Evolutionary conservation across 2,888 invertebrate genomes (phyloP), one percentile per base, ranked within the genome.

Genomic region (Agapostemon virescens): DNA sequence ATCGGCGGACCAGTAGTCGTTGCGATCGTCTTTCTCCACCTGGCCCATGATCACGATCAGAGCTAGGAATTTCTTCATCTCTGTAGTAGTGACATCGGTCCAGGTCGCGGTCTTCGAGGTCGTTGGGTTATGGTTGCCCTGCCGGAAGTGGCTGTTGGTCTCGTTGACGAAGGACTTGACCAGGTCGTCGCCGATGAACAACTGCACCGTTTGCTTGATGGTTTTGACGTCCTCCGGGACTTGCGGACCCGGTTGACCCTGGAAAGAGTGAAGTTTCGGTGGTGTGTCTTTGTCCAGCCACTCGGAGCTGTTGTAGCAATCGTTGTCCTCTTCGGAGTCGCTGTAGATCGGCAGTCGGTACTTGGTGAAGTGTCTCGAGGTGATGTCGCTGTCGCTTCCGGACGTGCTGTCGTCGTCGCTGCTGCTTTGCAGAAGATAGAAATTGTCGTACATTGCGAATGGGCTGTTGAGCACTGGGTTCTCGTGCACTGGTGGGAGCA

Each of bases 1-100:
- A 58, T 58, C 58, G 7, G 58, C 58, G 17, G 58, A 58, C 58
- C 58, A 58, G 58, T 58, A 58, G 30, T 58, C 58, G 30, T 58
- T 58, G 20, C 58, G 58, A 26, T 58, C 58, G 1, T 58, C 58
- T 5, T 58, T 58, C 30, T 58, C 58, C 58, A 58, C 58, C 30
- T 58, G 58, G 7, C 58, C 58, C 58, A 58, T 58, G 30, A 58
- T 58, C 0, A 58, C 30, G 58, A 58, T 58, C 58, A 58, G 20
- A 1, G 58, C 58, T 2, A 58, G 20, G 58, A 58, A 58, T 9
- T 58, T 58, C 58, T 58, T 58, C 58, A 58, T 58, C 30, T 58
- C 58, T 2, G 58, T 17, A 0, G 17, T 0, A 3, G 58, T 58
- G 3, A 58, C 58, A 0, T 58, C 30, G 30, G 58, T 58, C 58